Evolutionary conservation across 2,113 vertebrate species (phyloP).

Genomic region (Hydropotes inermis): DNA sequence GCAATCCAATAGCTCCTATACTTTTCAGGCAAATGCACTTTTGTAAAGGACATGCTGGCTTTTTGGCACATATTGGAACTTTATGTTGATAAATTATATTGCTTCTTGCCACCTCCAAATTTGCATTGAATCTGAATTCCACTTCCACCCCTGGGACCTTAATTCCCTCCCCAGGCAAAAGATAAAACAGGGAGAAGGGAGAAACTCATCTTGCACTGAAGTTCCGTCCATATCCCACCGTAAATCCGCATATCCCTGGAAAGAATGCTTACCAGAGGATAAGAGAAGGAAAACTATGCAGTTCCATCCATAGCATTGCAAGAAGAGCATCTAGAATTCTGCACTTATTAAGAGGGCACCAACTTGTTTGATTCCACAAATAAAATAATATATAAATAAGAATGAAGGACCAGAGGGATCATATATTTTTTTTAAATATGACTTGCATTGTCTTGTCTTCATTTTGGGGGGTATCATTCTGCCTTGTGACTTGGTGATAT

Average conservation of each 20-base stretch:
- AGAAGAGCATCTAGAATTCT: neutral
- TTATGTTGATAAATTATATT: neutral
- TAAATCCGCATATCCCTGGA: neutral
- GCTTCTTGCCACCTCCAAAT: neutral
- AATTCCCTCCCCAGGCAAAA: neutral
- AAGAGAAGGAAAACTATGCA: neutral
- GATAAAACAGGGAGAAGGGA: neutral
- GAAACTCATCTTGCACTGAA: neutral
- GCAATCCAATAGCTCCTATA: neutral
- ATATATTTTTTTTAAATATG: neutral
- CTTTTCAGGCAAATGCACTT: neutral
- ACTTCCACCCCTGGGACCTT: neutral
- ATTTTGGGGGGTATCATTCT: neutral
- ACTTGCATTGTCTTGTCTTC: neutral
- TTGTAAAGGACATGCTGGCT: neutral
- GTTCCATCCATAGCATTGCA: neutral
- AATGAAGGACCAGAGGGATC: neutral
- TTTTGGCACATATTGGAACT: neutral
- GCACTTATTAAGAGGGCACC: neutral
- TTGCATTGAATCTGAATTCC: neutral
- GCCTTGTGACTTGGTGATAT: neutral
- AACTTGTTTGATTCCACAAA: neutral
- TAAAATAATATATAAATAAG: neutral
- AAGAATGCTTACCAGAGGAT: neutral
- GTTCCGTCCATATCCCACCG: neutral